Evolutionary conservation across 2,888 invertebrate species (phyloP), one percentile per base, ranked within the genome.

Genomic region (Melanargia galathea): DNA sequence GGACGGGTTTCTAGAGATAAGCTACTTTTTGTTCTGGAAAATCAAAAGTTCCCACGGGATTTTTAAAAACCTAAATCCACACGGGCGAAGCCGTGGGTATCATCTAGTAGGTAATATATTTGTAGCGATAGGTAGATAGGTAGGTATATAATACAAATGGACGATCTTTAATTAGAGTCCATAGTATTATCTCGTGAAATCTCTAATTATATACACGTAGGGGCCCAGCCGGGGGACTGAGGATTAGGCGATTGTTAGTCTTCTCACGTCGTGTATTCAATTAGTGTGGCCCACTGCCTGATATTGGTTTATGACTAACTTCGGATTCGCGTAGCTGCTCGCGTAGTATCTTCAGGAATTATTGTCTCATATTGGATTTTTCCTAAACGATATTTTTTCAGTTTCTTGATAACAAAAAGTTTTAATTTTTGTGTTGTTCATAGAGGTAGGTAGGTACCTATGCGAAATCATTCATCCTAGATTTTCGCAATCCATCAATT

Each of bases 141-240:
- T n/a, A n/a, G n/a, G n/a, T n/a, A n/a, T n/a, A n/a, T n/a, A n/a
- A n/a, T 58, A 48, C 35, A 16, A 35, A 35, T 58, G 58, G 58
- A 10, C 58, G 48, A 78, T 78, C 76, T 79, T 83, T 83, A 85
- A 87, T 85, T 81, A 83, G 79, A 80, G 82, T 82, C 79, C 78
- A 81, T 81, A 81, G 87, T 86, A 88, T 82, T 90, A 90, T 90
- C 89, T 88, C 82, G 90, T 82, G 84, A 89, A 88, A 90, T 87
- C 87, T 88, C 84, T 83, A 87, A 89, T 89, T 87, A 87, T 80
- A 79, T 75, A 77, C 74, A 77, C 76, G 73, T 71, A 70, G 74
- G 71, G 72, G 76, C 74, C n/a, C n/a, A n/a, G n/a, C n/a, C 52
- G 56, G 30, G 60, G 79, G 77, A 75, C 75, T 76, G 73, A 72